Conservation (phyloP, 2,888 invertebrate genomes). For the Rugalucina vietnamica region DNA sequence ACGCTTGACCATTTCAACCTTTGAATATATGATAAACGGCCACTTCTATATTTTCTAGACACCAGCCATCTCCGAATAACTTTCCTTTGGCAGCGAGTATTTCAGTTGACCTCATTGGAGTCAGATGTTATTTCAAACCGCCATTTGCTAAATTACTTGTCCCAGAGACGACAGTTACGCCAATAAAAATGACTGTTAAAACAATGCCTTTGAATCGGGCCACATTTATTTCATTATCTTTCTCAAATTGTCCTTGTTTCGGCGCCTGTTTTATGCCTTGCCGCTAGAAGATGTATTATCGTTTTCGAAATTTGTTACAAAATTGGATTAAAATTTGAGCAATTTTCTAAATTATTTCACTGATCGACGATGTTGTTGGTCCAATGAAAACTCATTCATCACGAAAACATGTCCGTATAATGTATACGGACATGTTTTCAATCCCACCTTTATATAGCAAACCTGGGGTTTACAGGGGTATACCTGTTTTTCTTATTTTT, state of each 20-base stretch:
- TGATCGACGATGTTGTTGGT: no score
- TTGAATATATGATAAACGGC: not conserved
- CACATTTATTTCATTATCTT: constrained; percentile 5
- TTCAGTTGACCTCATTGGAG: not conserved
- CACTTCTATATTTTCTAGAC: not conserved
- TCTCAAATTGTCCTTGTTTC: not conserved
- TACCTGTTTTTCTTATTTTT: no score
- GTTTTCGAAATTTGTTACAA: not conserved
- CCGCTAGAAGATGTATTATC: not conserved
- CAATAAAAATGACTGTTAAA: not conserved
- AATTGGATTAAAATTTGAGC: not conserved
- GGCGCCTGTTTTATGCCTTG: not conserved
- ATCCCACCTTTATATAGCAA: no score
- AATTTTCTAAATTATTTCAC: not conserved
- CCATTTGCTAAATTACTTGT: not conserved
- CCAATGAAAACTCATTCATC: no score
- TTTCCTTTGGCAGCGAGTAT: not conserved
- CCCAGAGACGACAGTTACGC: not conserved
- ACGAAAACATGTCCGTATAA: no score
- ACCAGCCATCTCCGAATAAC: not conserved
- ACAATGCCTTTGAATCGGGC: not conserved
- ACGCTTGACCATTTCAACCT: not conserved
- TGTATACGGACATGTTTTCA: no score
- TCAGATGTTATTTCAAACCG: not conserved
- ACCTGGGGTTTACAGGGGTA: no score